Conservation (phyloP, 1,140 invertebrate species). For the Rhizoglyphus robini region DNA sequence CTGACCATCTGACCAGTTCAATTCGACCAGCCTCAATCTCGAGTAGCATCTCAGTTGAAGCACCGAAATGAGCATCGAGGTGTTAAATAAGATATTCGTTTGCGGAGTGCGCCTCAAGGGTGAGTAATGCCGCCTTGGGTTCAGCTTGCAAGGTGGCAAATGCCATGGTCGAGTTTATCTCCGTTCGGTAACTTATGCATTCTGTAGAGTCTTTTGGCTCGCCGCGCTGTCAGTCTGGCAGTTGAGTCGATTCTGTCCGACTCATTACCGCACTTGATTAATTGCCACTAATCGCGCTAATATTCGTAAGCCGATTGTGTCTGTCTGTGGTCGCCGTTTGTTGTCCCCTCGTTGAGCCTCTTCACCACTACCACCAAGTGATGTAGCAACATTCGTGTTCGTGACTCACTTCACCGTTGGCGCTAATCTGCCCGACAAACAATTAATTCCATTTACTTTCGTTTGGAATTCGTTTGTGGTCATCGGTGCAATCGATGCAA, state of each 20-base stretch:
- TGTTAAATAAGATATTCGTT: conserved; percentile 3
- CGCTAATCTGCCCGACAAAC: neutral
- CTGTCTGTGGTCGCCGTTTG: neutral
- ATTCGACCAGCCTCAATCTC: no score
- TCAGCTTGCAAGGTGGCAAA: no score
- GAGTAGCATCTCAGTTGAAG: neutral
- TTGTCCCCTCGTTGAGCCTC: neutral
- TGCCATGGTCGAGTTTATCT: no score
- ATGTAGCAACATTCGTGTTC: neutral
- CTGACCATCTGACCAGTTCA: neutral
- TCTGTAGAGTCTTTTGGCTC: no score
- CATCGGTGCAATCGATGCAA: no score
- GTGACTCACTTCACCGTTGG: neutral
- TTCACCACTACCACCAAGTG: neutral
- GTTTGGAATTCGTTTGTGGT: neutral
- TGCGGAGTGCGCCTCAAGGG: no score
- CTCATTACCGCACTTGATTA: conserved; percentile 8
- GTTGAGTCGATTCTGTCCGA: neutral
- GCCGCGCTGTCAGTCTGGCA: no score
- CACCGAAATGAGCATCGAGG: no score
- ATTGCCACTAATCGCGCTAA: conserved; percentile 1
- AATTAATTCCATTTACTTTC: conserved; percentile 2
- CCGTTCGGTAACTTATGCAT: no score
- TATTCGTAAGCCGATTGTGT: neutral
- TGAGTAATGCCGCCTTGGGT: no score